Evolutionary conservation across 2,797 vertebrate genomes (phyloP).

Genomic region (Sebastes variabilis): DNA sequence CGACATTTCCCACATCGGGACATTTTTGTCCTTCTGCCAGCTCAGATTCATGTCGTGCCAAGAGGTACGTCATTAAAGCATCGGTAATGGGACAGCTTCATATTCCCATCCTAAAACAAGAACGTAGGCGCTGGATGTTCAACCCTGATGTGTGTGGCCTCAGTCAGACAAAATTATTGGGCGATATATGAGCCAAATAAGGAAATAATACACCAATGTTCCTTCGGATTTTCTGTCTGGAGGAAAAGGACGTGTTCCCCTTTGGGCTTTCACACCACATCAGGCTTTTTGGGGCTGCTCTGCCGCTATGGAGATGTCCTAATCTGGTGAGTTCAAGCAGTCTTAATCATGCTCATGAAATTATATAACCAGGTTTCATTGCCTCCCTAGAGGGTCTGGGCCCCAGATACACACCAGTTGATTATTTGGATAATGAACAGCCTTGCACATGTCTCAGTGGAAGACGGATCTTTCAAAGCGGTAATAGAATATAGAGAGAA

Average conservation of each 20-base stretch:
- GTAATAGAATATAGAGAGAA: conserved; percentile 25
- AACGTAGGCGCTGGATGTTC: background rate
- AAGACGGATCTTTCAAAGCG: conserved; percentile 16
- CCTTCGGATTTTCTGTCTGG: background rate
- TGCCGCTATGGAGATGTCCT: background rate
- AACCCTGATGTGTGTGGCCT: background rate
- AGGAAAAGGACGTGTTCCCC: background rate
- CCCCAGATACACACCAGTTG: conserved; percentile 4
- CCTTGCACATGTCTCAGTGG: conserved; percentile 12
- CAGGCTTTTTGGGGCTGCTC: background rate
- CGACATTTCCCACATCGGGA: conserved; percentile 27
- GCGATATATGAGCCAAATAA: background rate
- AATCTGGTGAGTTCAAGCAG: conserved; percentile 7
- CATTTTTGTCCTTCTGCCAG: conserved; percentile 25
- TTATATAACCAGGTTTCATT: conserved; percentile 18
- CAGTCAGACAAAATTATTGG: background rate
- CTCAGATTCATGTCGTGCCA: conserved; percentile 23
- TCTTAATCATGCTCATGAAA: conserved; percentile 23
- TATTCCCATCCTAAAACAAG: conserved; percentile 10
- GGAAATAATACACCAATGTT: background rate
- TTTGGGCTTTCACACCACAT: conserved; percentile 8
- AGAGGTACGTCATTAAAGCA: conserved; percentile 36
- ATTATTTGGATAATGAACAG: conserved; percentile 48
- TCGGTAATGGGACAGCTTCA: conserved; percentile 16
- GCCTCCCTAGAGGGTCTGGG: background rate